Percentiles rank a stretch among this genome's conserved stretches.
Conservation (phyloP, 2,888 invertebrate species). For the Apamea monoglypha region DNA sequence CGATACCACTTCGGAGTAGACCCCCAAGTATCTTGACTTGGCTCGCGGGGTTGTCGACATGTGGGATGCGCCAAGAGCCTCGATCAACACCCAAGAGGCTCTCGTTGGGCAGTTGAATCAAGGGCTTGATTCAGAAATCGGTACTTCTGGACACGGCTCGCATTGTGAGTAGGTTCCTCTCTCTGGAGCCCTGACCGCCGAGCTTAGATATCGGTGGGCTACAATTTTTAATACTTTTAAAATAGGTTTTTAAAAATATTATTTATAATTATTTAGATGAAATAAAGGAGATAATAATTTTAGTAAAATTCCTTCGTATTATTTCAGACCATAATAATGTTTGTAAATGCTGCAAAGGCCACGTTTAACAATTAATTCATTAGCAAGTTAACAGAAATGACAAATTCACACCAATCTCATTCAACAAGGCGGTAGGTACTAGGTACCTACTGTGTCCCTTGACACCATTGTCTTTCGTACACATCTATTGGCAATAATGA, state of each 20-base stretch:
- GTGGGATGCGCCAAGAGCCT: too few species aligned
- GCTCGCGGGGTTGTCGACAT: too few species aligned
- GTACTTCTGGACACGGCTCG: not conserved
- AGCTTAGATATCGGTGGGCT: not conserved
- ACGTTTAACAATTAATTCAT: not conserved
- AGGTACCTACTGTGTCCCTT: slow-evolving; percentile 9
- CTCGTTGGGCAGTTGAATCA: not conserved
- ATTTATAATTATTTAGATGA: not conserved
- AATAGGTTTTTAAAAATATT: not conserved
- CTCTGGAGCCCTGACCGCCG: not conserved
- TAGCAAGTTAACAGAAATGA: not conserved
- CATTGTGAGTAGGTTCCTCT: not conserved
- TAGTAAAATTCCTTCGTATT: not conserved
- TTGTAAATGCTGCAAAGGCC: not conserved
- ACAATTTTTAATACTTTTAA: too few species aligned
- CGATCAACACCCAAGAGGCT: too few species aligned
- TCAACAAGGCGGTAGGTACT: not conserved
- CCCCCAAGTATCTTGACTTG: too few species aligned
- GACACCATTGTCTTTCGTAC: slow-evolving; percentile 29
- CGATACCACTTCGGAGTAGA: too few species aligned
- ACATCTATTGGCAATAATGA: slow-evolving; percentile 34
- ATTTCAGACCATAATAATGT: not conserved
- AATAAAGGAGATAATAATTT: not conserved
- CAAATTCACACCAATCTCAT: slow-evolving; percentile 3
- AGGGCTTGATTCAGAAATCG: not conserved